These are phyloP conservation scores for Echinops telfairi DNA, from an alignment of 2,113 vertebrate genomes.

Conservation along the genomic window DNA sequence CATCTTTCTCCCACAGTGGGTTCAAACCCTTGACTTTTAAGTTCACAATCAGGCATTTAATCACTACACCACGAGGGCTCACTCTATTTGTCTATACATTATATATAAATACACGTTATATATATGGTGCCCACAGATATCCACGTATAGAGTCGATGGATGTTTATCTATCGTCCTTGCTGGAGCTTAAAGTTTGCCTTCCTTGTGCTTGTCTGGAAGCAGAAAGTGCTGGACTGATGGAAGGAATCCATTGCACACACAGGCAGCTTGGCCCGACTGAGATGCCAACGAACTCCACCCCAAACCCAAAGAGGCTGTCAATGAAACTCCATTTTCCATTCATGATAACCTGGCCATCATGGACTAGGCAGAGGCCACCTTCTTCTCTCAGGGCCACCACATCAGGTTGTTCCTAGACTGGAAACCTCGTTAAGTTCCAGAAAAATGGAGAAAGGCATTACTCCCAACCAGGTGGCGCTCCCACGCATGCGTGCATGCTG, in stretches of 20 bases:
- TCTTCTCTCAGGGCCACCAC: not conserved
- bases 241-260: not conserved
- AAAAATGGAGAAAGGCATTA: not conserved
- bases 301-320: not conserved
- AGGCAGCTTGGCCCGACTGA: constrained; percentile 18
- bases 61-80: too few relatives aligned
- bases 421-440: constrained; percentile 2
- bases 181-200: constrained; percentile 13
- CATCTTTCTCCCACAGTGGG: too few relatives aligned
- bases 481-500: not conserved
- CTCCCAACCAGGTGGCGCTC: not conserved
- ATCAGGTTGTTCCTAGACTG: constrained; percentile 35
- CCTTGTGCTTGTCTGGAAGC: not conserved
- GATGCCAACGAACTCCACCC: not conserved
- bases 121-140: not conserved
- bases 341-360: not conserved
- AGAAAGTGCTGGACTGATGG: not conserved
- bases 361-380: not conserved
- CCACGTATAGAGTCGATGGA: too few relatives aligned
- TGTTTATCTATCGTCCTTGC: not conserved
- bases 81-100: too few relatives aligned
- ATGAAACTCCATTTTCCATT: not conserved
- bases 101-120: too few relatives aligned
- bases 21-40: too few relatives aligned
- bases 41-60: too few relatives aligned